Evolutionary conservation across 2,797 vertebrate genomes (phyloP).

Genomic region (Sebastes aleutianus): DNA sequence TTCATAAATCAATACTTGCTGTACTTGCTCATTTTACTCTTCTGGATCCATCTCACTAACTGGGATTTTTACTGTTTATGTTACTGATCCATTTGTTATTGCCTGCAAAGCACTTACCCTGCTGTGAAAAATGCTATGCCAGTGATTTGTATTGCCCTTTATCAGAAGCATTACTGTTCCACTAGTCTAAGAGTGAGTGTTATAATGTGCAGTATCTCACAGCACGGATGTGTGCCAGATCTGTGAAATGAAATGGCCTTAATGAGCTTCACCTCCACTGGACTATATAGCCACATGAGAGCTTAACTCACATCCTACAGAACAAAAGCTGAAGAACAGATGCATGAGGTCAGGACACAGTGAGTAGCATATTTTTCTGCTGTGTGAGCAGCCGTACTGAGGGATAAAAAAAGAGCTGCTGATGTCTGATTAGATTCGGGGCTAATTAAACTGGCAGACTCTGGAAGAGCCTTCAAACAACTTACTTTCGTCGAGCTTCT

Average conservation of each 20-base stretch:
- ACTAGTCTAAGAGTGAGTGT: not conserved
- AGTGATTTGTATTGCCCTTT: not conserved
- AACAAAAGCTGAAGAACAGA: slow-evolving; percentile 69
- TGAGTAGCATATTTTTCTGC: slow-evolving; percentile 71
- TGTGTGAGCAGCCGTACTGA: slow-evolving; percentile 64
- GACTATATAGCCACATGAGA: slow-evolving; percentile 42
- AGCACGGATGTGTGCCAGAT: slow-evolving; percentile 15
- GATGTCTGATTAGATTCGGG: slow-evolving; percentile 70
- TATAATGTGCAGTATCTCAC: not conserved
- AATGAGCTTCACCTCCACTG: slow-evolving; percentile 62
- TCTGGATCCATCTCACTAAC: not conserved
- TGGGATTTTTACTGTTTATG: not conserved
- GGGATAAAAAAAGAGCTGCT: slow-evolving; percentile 40
- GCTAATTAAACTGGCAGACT: slow-evolving; percentile 66
- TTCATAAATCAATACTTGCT: not conserved
- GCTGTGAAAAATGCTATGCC: not conserved
- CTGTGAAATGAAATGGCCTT: slow-evolving; percentile 52
- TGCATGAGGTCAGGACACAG: slow-evolving; percentile 62
- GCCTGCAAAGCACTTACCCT: slow-evolving; percentile 1
- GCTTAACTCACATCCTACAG: slow-evolving; percentile 47
- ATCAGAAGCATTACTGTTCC: not conserved
- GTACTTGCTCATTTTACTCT: not conserved
- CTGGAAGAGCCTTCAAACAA: slow-evolving; percentile 56
- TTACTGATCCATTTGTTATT: not conserved
- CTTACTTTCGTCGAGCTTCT: slow-evolving; percentile 40